phyloP scores from a whole-genome alignment of 2,113 vertebrate species.

The Pteropus alecto region DNA sequence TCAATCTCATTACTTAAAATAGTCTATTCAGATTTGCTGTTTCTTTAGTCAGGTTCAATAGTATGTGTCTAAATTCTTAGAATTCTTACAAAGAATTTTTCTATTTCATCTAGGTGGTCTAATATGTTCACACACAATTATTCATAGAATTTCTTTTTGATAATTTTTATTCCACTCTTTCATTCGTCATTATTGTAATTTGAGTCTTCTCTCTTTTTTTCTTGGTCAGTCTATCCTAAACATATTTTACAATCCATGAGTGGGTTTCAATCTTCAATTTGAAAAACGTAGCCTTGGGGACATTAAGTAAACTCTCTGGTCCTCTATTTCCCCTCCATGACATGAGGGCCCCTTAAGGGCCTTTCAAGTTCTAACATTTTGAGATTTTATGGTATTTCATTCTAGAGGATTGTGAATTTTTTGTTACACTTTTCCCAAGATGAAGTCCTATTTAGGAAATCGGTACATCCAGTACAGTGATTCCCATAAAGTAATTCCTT shows the following conservation, averaged over 20 bases:
- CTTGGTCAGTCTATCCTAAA: background rate
- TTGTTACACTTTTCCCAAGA: background rate
- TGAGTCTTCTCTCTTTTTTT: background rate
- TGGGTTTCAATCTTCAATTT: background rate
- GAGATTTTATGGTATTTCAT: background rate
- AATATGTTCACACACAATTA: background rate
- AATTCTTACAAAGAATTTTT: background rate
- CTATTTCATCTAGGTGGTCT: background rate
- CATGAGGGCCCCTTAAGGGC: background rate
- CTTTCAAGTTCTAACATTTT: background rate
- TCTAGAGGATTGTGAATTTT: background rate
- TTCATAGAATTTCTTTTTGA: background rate
- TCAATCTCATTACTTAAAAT: background rate
- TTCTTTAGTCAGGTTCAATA: background rate
- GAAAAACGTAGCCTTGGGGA: background rate
- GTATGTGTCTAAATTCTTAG: background rate
- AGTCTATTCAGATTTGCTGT: background rate
- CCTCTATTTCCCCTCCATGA: background rate
- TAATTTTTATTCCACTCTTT: background rate
- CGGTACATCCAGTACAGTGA: background rate
- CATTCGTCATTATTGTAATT: background rate
- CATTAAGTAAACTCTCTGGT: background rate
- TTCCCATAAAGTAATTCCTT: background rate
- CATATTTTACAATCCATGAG: background rate
- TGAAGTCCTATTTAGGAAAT: background rate